Evolutionary conservation across 2,888 invertebrate genomes (phyloP), one percentile per base, ranked within the genome.

Genomic region (Mimas tiliae): DNA sequence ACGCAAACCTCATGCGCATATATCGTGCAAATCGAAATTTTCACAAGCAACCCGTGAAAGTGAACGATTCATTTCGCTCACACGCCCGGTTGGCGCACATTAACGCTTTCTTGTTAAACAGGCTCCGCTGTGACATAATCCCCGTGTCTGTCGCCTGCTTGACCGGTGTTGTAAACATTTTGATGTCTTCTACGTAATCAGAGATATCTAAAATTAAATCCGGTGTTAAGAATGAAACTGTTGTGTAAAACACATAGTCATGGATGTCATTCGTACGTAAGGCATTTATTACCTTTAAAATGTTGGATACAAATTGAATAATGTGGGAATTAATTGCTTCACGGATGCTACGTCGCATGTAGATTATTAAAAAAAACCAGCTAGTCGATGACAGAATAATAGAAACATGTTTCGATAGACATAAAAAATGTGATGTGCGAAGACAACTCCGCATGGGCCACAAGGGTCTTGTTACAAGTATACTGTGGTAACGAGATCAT

Each of bases 41-140:
- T 90, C 90, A 89, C 87, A 90, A 90, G 87, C 86, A 86, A 85
- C 82, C 83, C 80, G 89, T 87, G 90, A 91, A 91, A 90, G 90
- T 87, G 77, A 75, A 74, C 85, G 80, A 88, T 85, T 88, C 84
- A 86, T 86, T 89, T 86, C 80, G 82, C 84, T 82, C 77, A 77
- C 82, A 80, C 80, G 82, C 76, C 62, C 21, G 21, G 51, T 63
- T 62, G 58, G 52, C 52, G 63, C 66, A 68, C 67, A 70, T 74
- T 76, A 77, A 69, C 76, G 71, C 71, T 74, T 69, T 79, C 82
- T 77, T 77, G 82, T 80, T 72, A 74, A 82, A 82, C 83, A 69
- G 74, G 80, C 69, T 72, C 71, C 63, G 64, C 50, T 63, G 75
- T 83, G 79, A 80, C 78, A 79, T 83, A 83, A 85, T 79, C 66